Evolutionary conservation across 2,797 vertebrate genomes (phyloP), one percentile per base, ranked within the genome.

Genomic region (Darevskia nairensis): DNA sequence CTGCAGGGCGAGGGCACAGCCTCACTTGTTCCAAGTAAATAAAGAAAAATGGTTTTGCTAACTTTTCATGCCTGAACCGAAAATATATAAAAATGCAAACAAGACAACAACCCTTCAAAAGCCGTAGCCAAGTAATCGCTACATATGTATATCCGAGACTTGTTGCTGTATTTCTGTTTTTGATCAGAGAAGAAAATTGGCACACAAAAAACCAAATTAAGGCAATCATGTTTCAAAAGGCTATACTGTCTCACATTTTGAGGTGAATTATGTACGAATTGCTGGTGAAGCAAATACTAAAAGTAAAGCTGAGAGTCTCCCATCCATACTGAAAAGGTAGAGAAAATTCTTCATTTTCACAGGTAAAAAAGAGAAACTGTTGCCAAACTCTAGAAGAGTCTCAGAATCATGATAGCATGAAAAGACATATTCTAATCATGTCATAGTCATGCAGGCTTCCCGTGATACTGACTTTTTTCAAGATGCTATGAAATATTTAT

Each of bases 71-170:
- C 32, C 27, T n/a, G 59, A 68, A 55, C 10, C 77, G n/a, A 88
- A 61, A 88, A 86, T 68, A 90, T 88, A 74, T 90, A 88, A 91
- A 8, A 21, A 82, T 93, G 35, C 25, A 87, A 15, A 81, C 77
- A 50, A 92, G 89, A 84, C 44, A 89, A 11, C 4, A 2, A 93
- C 4, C 15, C 88, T 93, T 87, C n/a, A 86, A 66, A 92, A 93
- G 86, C 50, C 50, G 0, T 84, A 89, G 9, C 50, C 25, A 7
- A 23, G 17, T 44, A 81, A 44, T 72, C 59, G 68, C 23, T 88
- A n/a, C 41, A 78, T 59, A 59, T 88, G 74, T 32, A 83, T 41
- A 35, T 55, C 71, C 7, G 3, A 66, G 1, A 25, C 11, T 10
- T 50, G 59, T 25, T 35, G 61, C 25, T 35, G 72, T 50, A 39